Base-by-base conservation (phyloP, 2,888 invertebrate genomes). In the Syrista parreyssii region DNA sequence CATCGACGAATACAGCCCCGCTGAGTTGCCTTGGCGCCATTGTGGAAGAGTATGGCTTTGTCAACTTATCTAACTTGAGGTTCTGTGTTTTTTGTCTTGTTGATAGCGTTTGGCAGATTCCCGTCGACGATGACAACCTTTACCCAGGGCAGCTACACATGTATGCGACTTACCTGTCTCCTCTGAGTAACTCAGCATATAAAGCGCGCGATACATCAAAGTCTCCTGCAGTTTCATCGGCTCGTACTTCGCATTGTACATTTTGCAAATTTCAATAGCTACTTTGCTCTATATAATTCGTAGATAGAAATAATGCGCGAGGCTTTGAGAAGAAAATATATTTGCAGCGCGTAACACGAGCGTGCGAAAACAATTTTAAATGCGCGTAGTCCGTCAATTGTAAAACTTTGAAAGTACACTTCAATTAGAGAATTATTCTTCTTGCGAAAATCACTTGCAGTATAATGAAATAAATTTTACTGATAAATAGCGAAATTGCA, bases 131-230 rank as follows among this genome's bases (percentile, higher is more conserved):
- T 97, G 91, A 94, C 96, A 83, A 93, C 95, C 78, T 97, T 95
- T 92, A 96, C 96, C 84, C 96, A 97, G 92, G 97, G 97, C 91
- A 97, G 95, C 92, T 98, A 97, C 89, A 97, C 98, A 92, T 98
- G 98, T 98, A 95, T 93, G 95, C 93, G 92, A 88, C 85, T 88
- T 86, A 88, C 83, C 86, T 87, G 84, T 86, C 83, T 87, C 40
- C 40, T 55, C 85, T 88, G 86, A 90, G 89, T 91, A 90, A 89
- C 82, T 84, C 86, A 85, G 82, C 79, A 81, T 83, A 86, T 80
- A 83, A 79, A 87, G 85, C 86, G 86, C 88, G 87, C 84, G 83
- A 84, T 80, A 82, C 78, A 81, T 31, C 84, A 84, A 88, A 89
- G 84, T 82, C 86, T 88, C 85, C 79, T 68, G 76, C 77, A 73